Conservation (phyloP, 2,113 vertebrate species). For the Carollia perspicillata region DNA sequence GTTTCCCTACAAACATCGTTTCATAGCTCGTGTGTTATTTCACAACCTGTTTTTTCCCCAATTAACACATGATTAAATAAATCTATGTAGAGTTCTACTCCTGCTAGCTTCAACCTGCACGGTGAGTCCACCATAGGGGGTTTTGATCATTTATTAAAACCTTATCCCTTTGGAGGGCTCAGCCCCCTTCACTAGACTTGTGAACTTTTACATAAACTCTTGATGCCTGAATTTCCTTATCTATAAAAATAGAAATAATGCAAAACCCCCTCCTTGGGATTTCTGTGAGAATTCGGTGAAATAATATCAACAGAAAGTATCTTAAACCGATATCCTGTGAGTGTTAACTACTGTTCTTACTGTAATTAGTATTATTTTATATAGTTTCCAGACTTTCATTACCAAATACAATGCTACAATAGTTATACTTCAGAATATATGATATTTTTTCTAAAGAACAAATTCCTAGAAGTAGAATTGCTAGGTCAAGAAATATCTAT, state of each 20-base stretch:
- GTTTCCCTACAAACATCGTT: not conserved
- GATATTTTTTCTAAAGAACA: not conserved
- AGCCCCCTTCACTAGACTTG: not conserved
- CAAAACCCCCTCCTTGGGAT: not conserved
- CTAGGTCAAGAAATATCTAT: not conserved
- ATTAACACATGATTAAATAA: not conserved
- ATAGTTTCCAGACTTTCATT: not conserved
- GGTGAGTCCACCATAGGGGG: not conserved
- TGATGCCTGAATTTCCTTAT: not conserved
- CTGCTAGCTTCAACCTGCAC: not conserved
- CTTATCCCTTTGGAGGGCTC: not conserved
- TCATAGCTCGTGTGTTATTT: fast-evolving
- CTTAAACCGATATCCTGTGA: too few species aligned
- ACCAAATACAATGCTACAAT: not conserved
- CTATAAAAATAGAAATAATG: not conserved
- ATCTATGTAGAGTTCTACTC: not conserved
- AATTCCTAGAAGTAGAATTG: not conserved
- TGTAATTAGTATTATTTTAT: not conserved
- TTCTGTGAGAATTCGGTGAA: not conserved
- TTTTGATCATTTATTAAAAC: not conserved
- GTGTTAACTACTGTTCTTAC: not conserved
- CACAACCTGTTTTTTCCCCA: not conserved
- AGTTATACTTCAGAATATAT: not conserved
- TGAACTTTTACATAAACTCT: not conserved
- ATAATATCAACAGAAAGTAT: not conserved